These are phyloP conservation scores for Bathynomus jamesi DNA, from an alignment of 1,140 invertebrate genomes.

Conservation along the genomic window DNA sequence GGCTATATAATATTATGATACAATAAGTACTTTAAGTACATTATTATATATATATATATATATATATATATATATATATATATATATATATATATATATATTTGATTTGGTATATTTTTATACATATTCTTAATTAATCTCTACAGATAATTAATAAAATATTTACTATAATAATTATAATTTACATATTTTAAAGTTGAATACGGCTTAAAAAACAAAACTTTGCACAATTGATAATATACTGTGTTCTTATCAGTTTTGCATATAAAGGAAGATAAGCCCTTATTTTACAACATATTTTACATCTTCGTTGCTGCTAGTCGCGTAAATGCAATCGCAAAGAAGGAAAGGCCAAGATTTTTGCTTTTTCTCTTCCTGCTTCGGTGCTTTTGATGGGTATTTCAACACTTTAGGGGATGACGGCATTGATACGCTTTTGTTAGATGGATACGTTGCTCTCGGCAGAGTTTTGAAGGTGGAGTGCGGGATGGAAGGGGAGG, in stretches of 20 bases:
- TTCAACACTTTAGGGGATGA: not conserved
- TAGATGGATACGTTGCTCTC: not conserved
- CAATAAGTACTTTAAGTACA: not conserved
- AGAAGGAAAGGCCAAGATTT: constrained; percentile 16
- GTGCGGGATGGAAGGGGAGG: too few relatives aligned
- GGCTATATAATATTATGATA: too few relatives aligned
- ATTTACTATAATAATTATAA: not conserved
- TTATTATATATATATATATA: not conserved
- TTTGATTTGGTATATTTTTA: not conserved
- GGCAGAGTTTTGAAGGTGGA: not conserved
- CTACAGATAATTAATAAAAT: not conserved
- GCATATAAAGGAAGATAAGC: not conserved
- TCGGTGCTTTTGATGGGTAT: not conserved
- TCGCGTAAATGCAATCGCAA: constrained; percentile 6
- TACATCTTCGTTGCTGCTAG: not conserved
- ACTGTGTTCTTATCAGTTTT: too few relatives aligned
- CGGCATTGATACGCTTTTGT: not conserved
- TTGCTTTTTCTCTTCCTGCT: not conserved
- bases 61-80: not conserved
- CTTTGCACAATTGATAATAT: too few relatives aligned
- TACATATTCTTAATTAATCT: not conserved
- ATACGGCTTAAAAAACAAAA: not conserved
- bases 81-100: not conserved
- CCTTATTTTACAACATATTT: not conserved
- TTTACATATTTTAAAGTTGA: not conserved